Percentiles rank a stretch among this genome's conserved stretches.
Evolutionary conservation across 2,113 vertebrate genomes (phyloP).

Genomic region (Prolemur simus): DNA sequence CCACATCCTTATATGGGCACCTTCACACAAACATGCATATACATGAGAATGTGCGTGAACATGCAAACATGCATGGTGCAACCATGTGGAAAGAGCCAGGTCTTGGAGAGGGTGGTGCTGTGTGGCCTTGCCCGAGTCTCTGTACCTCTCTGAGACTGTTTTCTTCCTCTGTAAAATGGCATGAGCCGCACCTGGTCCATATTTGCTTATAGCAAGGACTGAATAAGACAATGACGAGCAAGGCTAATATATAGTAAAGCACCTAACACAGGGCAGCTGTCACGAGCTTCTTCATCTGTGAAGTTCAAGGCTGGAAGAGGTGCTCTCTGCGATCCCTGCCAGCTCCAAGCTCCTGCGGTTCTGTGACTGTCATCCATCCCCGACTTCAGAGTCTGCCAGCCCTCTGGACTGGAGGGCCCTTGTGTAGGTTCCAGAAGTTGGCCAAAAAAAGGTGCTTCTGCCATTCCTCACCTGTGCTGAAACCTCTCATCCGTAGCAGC

Average conservation of each 20-base stretch:
- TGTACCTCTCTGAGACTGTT: background rate
- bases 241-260: background rate
- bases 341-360: background rate
- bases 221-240: background rate
- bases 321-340: background rate
- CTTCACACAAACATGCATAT: background rate
- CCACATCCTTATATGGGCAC: background rate
- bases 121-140: background rate
- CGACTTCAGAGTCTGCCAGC: background rate
- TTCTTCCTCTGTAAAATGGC: background rate
- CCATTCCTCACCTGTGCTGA: background rate
- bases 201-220: background rate
- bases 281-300: too few species aligned
- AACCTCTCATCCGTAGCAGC: background rate
- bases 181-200: background rate
- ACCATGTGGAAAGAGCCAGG: background rate
- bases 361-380: background rate
- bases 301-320: background rate
- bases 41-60: rapidly evolving
- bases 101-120: background rate
- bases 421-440: background rate
- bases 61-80: background rate
- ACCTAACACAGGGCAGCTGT: background rate
- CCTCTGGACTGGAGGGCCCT: background rate
- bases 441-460: background rate